Conservation (phyloP, 2,888 invertebrate species). For the Oxycera nigricornis region DNA sequence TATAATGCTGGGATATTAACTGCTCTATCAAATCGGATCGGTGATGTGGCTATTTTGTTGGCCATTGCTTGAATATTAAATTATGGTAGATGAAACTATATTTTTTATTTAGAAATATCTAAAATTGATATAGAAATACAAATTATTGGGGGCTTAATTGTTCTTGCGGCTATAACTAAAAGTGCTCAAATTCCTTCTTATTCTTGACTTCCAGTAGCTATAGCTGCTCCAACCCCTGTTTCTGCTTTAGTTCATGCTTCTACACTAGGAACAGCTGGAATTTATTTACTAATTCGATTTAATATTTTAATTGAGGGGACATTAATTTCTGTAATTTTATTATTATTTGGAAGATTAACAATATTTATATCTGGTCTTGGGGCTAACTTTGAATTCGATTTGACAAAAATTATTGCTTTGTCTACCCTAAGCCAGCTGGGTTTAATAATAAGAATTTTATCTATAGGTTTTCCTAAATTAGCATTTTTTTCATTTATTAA, state of each 20-base stretch:
- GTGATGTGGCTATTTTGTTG: slow-evolving; percentile 73
- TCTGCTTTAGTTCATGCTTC: slow-evolving; percentile 79
- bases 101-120: slow-evolving; percentile 65
- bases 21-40: slow-evolving; percentile 75
- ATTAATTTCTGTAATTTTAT: slow-evolving; percentile 57
- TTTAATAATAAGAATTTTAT: slow-evolving; percentile 73
- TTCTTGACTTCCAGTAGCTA: slow-evolving; percentile 76
- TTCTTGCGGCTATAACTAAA: slow-evolving; percentile 73
- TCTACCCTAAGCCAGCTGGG: slow-evolving; percentile 79
- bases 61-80: slow-evolving; percentile 67
- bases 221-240: slow-evolving; percentile 75
- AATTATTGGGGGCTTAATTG: slow-evolving; percentile 62
- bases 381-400: slow-evolving; percentile 72
- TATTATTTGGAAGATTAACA: slow-evolving; percentile 66
- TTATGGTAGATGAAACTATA: slow-evolving; percentile 66
- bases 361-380: slow-evolving; percentile 69
- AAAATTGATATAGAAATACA: slow-evolving; percentile 61
- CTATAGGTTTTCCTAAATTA: slow-evolving; percentile 65
- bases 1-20: slow-evolving; percentile 77
- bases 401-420: slow-evolving; percentile 81
- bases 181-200: slow-evolving; percentile 85
- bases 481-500: slow-evolving; percentile 78
- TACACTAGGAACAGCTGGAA: slow-evolving; percentile 76
- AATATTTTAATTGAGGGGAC: slow-evolving; percentile 56
- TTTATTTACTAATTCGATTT: slow-evolving; percentile 76